A percentile compares a stretch with the other conserved stretches of the same genome.
phyloP scores from a whole-genome alignment of 2,113 vertebrate species.

The Catagonus wagneri region DNA sequence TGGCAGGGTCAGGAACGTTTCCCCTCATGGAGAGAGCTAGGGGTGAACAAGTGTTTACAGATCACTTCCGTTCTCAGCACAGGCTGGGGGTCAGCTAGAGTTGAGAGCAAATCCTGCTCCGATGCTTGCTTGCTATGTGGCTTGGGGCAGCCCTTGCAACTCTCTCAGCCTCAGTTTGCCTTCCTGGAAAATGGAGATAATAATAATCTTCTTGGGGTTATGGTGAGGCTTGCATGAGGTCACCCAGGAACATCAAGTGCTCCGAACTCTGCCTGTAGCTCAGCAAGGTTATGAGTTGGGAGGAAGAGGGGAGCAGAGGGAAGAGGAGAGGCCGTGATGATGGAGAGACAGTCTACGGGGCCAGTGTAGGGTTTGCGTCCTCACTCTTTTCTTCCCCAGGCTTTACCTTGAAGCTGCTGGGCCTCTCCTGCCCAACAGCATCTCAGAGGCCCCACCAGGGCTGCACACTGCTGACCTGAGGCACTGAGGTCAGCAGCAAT shows the following conservation, averaged over 20 bases:
- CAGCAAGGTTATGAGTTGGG: background rate
- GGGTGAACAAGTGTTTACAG: background rate
- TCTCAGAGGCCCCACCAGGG: background rate
- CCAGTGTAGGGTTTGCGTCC: background rate
- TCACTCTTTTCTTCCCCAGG: background rate
- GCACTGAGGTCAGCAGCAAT: fast-evolving
- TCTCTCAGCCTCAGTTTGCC: background rate
- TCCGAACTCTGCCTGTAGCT: background rate
- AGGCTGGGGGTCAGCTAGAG: background rate
- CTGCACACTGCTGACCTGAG: background rate
- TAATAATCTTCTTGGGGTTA: background rate
- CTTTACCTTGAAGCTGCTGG: background rate
- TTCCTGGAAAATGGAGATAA: background rate
- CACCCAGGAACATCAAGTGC: background rate
- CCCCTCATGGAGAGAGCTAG: background rate
- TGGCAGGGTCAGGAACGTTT: background rate
- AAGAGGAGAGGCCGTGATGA: background rate
- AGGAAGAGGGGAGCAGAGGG: no score
- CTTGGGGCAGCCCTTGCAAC: background rate
- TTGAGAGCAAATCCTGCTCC: background rate
- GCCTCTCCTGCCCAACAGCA: background rate
- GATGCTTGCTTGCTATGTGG: background rate
- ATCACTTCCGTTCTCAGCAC: background rate
- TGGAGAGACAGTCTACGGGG: background rate
- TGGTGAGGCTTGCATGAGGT: background rate